Conservation (phyloP, 2,888 invertebrate genomes). For the Pyrrhosoma nymphula region DNA sequence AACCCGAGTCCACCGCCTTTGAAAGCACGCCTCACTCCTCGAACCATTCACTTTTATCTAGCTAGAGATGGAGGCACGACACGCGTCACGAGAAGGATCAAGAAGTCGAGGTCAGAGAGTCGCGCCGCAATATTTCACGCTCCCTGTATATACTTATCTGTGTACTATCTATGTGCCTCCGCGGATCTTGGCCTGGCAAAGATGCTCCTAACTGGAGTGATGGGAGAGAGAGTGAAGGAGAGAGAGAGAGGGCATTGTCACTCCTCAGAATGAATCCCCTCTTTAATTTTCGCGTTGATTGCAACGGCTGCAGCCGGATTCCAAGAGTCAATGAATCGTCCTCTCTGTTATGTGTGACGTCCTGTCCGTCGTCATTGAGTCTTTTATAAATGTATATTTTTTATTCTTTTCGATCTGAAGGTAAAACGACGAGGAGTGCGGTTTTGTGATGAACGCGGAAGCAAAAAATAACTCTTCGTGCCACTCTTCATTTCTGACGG, state of each 20-base stretch:
- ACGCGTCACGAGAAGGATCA: neutral
- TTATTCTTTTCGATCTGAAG: neutral
- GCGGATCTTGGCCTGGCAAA: neutral
- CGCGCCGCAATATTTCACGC: neutral
- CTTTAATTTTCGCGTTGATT: neutral
- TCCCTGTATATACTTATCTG: neutral
- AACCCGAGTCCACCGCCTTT: neutral
- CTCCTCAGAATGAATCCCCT: neutral
- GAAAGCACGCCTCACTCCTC: neutral
- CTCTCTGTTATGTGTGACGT: neutral
- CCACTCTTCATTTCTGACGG: no score
- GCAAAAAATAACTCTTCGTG: neutral
- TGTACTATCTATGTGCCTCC: neutral
- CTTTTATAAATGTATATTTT: neutral
- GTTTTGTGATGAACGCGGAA: conserved; percentile 7
- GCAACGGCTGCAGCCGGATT: neutral
- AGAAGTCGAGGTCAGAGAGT: conserved; percentile 7
- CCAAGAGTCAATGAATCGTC: neutral
- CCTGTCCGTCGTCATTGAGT: neutral
- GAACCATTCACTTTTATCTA: conserved; percentile 26
- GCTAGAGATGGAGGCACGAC: neutral
- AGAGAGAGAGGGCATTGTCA: neutral
- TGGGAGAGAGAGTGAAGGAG: neutral
- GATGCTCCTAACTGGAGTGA: neutral
- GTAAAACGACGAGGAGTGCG: neutral